Base-by-base conservation (phyloP, 2,113 vertebrate genomes). In the Chloroceryle aenea region DNA sequence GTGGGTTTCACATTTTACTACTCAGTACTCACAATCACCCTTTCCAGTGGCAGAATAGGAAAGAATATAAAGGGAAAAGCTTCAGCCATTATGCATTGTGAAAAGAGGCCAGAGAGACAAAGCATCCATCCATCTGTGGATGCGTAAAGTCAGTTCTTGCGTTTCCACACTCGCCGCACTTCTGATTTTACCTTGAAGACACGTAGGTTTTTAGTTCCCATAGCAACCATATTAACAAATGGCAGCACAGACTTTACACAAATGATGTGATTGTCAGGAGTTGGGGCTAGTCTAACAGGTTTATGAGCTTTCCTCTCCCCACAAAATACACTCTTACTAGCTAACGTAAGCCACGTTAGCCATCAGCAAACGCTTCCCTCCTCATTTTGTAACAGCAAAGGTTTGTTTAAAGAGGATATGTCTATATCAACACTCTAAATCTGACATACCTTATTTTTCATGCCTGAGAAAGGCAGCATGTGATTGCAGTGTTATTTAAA, bases 221-320 rank as follows among this genome's bases (percentile, higher is more conserved):
- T 67, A 72, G 93, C 62, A 95, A 95, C 92, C 8, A 50, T 47
- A 64, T 91, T 96, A 95, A 96, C 95, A 97, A 96, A 95, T 64
- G 79, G 93, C 78, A 87, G 74, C 76, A 58, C 6, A 71, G 64
- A 56, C 66, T 82, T 85, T 29, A 48, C 90, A 63, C 27, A 82
- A 58, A 27, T 50, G 8, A 71, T 73, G 87, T 15, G 63, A 78
- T 66, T 61, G 80, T 14, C 82, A 81, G 72, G 67, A 87, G 43
- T 36, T 79, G 48, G 21, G 43, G 36, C 48, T 14, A 73, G 82
- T 71, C 73, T 83, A 90, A 79, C 48, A 84, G 62, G 69, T 68
- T 78, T 25, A 56, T 75, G 42, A 64, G 47, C 40, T 22, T 27
- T 22, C 18, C 12, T 3, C 5, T 4, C 2, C 25, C 38, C 9